These are phyloP conservation scores for Hirudinaria manillensis DNA, from an alignment of 2,888 invertebrate genomes.

Conservation along the genomic window DNA sequence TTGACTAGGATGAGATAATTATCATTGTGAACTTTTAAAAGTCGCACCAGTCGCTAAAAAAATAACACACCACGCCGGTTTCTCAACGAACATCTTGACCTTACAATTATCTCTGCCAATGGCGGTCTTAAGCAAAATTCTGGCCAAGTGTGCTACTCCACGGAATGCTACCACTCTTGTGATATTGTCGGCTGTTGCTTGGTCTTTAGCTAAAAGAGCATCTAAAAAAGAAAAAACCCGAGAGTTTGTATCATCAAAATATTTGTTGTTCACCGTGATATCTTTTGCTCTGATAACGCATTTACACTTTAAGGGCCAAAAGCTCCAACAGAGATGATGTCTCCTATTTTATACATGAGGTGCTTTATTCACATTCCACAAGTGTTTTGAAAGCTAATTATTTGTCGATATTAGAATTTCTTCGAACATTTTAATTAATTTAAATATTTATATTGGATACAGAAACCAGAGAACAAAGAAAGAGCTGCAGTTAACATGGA, in stretches of 20 bases:
- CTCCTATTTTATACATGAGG: slow-evolving; percentile 32
- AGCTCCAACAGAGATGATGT: slow-evolving; percentile 29
- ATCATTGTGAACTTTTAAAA: too few species aligned
- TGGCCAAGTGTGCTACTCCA: slow-evolving; percentile 39
- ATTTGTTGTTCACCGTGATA: too few species aligned
- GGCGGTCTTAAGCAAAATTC: slow-evolving; percentile 40
- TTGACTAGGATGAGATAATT: too few species aligned
- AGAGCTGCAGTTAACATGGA: slow-evolving; percentile 53
- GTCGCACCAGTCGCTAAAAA: too few species aligned
- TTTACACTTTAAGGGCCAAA: slow-evolving; percentile 28
- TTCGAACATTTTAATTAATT: not conserved
- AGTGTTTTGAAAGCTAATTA: not conserved
- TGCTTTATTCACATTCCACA: not conserved
- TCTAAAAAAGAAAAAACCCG: not conserved
- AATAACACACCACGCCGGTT: too few species aligned
- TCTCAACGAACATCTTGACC: too few species aligned
- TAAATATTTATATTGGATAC: slow-evolving; percentile 14
- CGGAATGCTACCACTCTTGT: slow-evolving; percentile 47
- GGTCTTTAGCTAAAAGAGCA: slow-evolving; percentile 40
- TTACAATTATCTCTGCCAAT: slow-evolving; percentile 25
- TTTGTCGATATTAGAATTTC: not conserved
- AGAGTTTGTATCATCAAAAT: not conserved
- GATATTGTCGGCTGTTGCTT: slow-evolving; percentile 44
- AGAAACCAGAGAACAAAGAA: slow-evolving; percentile 43
- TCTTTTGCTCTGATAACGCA: too few species aligned